Evolutionary conservation across 2,113 vertebrate species (phyloP), one percentile per base, ranked within the genome.

Genomic region (Hoplias malabaricus): DNA sequence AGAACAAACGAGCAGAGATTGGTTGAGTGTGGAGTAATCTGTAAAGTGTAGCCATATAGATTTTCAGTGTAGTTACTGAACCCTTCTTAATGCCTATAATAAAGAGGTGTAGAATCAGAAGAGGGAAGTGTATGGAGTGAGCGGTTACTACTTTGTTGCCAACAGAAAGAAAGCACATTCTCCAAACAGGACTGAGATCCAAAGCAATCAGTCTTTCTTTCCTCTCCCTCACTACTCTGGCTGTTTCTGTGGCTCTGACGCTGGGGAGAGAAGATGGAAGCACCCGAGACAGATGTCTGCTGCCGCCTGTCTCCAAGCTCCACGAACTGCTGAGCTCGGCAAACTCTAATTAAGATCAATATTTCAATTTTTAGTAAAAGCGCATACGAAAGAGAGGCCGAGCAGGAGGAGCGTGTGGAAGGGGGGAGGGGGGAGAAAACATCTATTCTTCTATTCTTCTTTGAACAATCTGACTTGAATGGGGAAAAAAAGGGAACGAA

Each of bases 281-380:
- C 89, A 89, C 86, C 86, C 87, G 36, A 91, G 89, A 91, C 89
- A 87, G 89, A 90, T 90, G 88, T 88, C 84, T 89, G 87, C 90
- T 88, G 87, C 87, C 82, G 84, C 88, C 83, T 87, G 89, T 90
- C 88, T 92, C 77, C 91, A 89, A 87, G 86, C 87, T 89, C 89
- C 90, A 83, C 82, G 76, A 89, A 85, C 86, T 92, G 92, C 92
- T 93, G 91, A 93, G 90, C 90, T 93, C 87, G 81, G 90, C 92
- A 93, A 88, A 91, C 88, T 91, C 88, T 93, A 93, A 93, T 93
- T 93, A 93, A 93, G 92, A 93, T 93, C 92, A 93, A 93, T 93
- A 93, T 93, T 92, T 92, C 91, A 90, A 90, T 91, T 90, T 92
- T 93, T 89, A 75, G 88, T 91, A 90, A 91, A 91, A 90, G 86